A percentile compares a stretch with the other conserved stretches of the same genome.
Conservation (phyloP, 2,797 vertebrate genomes). For the Micromesistius poutassou region DNA sequence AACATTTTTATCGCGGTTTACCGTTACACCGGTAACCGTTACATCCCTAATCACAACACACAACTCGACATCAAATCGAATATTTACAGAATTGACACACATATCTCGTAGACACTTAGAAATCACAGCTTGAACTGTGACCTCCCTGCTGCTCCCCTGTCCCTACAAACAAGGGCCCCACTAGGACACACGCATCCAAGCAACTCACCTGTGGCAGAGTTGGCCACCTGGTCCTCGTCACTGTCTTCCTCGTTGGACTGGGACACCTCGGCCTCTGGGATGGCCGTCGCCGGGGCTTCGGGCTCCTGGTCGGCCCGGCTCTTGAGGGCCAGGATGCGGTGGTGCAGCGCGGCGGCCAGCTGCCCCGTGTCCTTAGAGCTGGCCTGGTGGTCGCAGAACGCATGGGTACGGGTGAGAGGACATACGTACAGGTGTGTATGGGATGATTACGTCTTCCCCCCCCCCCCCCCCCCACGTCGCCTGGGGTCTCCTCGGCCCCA, state of each 20-base stretch:
- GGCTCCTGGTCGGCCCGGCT: slow-evolving; percentile 89
- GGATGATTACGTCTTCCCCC: too few relatives aligned
- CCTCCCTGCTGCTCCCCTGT: not conserved
- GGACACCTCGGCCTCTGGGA: slow-evolving; percentile 80
- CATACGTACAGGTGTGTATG: too few relatives aligned
- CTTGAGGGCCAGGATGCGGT: slow-evolving; percentile 91
- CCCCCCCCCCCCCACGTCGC: too few relatives aligned
- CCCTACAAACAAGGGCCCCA: not conserved
- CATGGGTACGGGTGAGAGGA: not conserved
- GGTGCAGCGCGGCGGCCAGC: slow-evolving; percentile 91
- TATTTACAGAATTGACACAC: too few relatives aligned
- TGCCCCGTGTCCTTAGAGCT: slow-evolving; percentile 98
- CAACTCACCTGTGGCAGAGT: slow-evolving; percentile 64
- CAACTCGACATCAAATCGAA: too few relatives aligned
- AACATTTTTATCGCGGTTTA: too few relatives aligned
- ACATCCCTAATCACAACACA: too few relatives aligned
- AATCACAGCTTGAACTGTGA: not conserved
- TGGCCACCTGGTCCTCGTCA: slow-evolving; percentile 81
- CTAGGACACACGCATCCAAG: not conserved
- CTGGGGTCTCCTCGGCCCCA: too few relatives aligned
- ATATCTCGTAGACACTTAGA: too few relatives aligned
- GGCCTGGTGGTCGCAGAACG: slow-evolving; percentile 69
- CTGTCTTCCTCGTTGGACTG: slow-evolving; percentile 94
- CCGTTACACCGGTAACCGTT: too few relatives aligned
- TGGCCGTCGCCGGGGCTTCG: slow-evolving; percentile 70